A percentile compares a stretch with the other conserved stretches of the same genome.
Conservation (phyloP, 2,888 invertebrate genomes). For the Andrena camellia region DNA sequence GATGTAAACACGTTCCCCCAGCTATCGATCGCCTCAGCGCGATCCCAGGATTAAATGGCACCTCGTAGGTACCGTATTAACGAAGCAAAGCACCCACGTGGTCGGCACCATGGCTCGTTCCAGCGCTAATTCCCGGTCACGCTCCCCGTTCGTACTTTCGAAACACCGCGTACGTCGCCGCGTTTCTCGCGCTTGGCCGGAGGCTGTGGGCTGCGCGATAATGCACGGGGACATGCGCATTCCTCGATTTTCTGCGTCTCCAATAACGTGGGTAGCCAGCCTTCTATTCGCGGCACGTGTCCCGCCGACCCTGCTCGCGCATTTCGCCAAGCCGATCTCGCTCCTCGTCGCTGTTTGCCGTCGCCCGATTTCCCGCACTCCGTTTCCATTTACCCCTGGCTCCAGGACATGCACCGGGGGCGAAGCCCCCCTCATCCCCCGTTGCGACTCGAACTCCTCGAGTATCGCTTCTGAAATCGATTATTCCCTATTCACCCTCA, state of each 20-base stretch:
- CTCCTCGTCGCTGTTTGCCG: background rate
- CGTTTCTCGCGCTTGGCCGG: slow-evolving; percentile 66
- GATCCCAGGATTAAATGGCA: too few relatives aligned
- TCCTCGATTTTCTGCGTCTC: slow-evolving; percentile 79
- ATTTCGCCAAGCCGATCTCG: background rate
- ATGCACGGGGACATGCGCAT: slow-evolving; percentile 73
- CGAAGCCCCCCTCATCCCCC: too few relatives aligned
- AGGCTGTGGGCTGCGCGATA: slow-evolving; percentile 76
- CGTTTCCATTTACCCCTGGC: background rate
- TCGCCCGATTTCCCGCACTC: background rate
- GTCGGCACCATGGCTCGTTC: too few relatives aligned
- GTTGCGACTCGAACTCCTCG: too few relatives aligned
- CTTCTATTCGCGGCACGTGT: slow-evolving; percentile 55
- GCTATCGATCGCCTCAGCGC: too few relatives aligned
- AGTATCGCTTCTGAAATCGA: too few relatives aligned
- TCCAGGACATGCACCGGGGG: background rate
- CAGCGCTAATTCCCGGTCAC: background rate
- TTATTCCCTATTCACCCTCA: too few relatives aligned
- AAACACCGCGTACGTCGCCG: slow-evolving; percentile 26
- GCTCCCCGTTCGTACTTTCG: background rate
- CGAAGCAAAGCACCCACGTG: too few relatives aligned
- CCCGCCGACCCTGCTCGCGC: slow-evolving; percentile 36
- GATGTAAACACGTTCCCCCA: too few relatives aligned
- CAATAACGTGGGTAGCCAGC: slow-evolving; percentile 75
- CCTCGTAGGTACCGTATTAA: too few relatives aligned